phyloP scores from a whole-genome alignment of 1,140 invertebrate genomes.

The Lucilia cuprina region DNA sequence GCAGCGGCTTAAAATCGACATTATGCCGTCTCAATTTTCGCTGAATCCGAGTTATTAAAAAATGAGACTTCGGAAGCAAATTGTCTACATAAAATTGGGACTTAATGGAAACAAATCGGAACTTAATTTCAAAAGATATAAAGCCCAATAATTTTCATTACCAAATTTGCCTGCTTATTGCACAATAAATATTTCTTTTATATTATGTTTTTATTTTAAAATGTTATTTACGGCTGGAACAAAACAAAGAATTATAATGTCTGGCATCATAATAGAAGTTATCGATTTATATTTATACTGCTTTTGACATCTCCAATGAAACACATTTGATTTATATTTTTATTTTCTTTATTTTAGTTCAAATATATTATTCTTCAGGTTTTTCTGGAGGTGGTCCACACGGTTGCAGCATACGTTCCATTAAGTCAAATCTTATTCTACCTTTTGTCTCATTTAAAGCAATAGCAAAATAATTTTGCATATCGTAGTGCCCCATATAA shows the following conservation, averaged over 20 bases:
- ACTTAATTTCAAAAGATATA: no score
- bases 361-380: slow-evolving; percentile 81
- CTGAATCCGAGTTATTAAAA: no score
- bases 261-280: not conserved
- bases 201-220: no score
- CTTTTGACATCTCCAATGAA: not conserved
- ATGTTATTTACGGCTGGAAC: not conserved
- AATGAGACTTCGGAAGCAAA: no score
- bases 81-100: no score
- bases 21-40: no score
- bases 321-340: slow-evolving; percentile 28
- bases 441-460: slow-evolving; percentile 97
- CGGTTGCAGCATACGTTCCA: slow-evolving; percentile 98
- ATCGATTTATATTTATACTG: not conserved
- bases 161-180: no score
- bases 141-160: no score
- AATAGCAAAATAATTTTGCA: slow-evolving; percentile 92
- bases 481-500: slow-evolving; percentile 94
- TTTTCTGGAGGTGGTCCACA: slow-evolving; percentile 98
- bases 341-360: not conserved
- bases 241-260: not conserved
- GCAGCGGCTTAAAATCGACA: no score
- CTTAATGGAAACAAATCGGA: no score
- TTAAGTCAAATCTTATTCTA: slow-evolving; percentile 91
- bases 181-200: no score